Evolutionary conservation across 2,888 invertebrate genomes (phyloP).

Genomic region (Chironomus tentans): DNA sequence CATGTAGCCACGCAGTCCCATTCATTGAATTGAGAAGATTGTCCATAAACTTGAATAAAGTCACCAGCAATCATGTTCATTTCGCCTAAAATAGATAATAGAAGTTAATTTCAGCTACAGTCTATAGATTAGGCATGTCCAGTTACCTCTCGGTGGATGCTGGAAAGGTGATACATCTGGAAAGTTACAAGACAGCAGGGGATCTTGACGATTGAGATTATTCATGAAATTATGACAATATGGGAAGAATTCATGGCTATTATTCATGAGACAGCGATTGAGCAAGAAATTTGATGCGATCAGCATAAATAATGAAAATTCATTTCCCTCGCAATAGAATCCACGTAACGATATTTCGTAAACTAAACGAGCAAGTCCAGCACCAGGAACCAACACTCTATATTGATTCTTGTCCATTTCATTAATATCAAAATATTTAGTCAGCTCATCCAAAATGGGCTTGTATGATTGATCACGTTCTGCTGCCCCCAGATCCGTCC

Average conservation of each 20-base stretch:
- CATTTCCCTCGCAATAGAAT: slow-evolving; percentile 92
- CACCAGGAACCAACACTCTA: slow-evolving; percentile 73
- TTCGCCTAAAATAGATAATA: slow-evolving; percentile 43
- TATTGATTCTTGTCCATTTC: slow-evolving; percentile 43
- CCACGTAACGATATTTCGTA: slow-evolving; percentile 88
- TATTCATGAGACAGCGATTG: slow-evolving; percentile 52
- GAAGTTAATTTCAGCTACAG: not conserved
- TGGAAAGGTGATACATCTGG: slow-evolving; percentile 79
- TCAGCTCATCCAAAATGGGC: slow-evolving; percentile 79
- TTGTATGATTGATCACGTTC: slow-evolving; percentile 82
- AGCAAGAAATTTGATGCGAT: slow-evolving; percentile 93
- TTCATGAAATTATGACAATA: slow-evolving; percentile 95
- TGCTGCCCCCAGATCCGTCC: slow-evolving; percentile 75
- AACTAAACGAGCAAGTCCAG: slow-evolving; percentile 89
- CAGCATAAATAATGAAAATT: slow-evolving; percentile 95
- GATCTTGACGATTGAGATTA: slow-evolving; percentile 71
- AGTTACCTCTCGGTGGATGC: slow-evolving; percentile 37
- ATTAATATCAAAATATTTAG: slow-evolving; percentile 58
- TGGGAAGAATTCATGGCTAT: slow-evolving; percentile 77
- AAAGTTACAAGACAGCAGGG: slow-evolving; percentile 66
- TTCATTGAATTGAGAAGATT: slow-evolving; percentile 42
- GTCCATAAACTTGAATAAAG: slow-evolving; percentile 67
- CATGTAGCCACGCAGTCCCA: slow-evolving; percentile 95
- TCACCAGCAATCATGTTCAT: slow-evolving; percentile 98
- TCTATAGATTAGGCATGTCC: not conserved